Evolutionary conservation across 2,888 invertebrate genomes (phyloP).

Genomic region (Teinopalpus imperialis): DNA sequence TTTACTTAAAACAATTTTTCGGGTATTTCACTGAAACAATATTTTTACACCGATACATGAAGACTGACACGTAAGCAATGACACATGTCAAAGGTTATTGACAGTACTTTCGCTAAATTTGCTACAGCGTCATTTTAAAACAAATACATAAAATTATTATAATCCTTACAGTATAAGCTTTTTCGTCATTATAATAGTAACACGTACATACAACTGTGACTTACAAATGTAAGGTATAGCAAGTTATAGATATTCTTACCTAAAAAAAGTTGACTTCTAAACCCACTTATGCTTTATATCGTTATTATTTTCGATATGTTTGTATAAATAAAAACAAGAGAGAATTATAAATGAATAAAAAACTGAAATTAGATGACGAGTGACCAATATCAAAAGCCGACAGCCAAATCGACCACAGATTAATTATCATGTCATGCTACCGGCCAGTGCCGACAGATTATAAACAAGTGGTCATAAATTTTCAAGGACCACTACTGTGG

Average conservation of each 20-base stretch:
- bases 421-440: too few relatives aligned
- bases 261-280: conserved; percentile 5
- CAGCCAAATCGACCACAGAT: conserved; percentile 16
- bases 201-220: background rate
- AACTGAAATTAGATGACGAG: conserved; percentile 12
- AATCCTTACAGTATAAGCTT: background rate
- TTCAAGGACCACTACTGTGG: too few relatives aligned
- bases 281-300: conserved; percentile 8
- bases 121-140: conserved; percentile 14
- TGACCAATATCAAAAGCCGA: conserved; percentile 13
- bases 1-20: conserved; percentile 1
- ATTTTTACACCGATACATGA: conserved; percentile 24
- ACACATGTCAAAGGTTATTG: conserved; percentile 83
- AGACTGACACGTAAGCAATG: conserved; percentile 79
- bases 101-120: conserved; percentile 59
- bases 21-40: conserved; percentile 6
- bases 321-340: too few relatives aligned
- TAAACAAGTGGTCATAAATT: too few relatives aligned
- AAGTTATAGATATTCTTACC: conserved; percentile 6
- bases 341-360: conserved; percentile 22
- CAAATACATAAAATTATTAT: background rate
- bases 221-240: background rate
- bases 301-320: background rate
- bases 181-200: too few relatives aligned
- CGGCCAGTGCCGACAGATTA: too few relatives aligned